Evolutionary conservation across 2,888 invertebrate species (phyloP).

Genomic region (Brachylomia viminalis): DNA sequence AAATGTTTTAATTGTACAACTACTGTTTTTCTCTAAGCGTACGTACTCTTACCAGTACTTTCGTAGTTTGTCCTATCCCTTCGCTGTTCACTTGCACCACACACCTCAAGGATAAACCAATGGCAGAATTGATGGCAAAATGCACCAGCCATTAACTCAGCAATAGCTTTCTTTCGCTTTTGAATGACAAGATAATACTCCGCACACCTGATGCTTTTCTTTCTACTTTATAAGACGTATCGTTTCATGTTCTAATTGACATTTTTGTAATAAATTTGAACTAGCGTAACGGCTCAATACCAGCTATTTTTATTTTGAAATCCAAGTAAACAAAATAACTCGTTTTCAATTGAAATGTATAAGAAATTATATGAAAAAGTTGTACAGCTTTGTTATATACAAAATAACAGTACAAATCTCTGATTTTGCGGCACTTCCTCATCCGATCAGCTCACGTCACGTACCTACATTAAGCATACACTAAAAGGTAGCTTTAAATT

Average conservation of each 20-base stretch:
- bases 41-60: neutral
- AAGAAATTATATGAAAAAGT: neutral
- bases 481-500: neutral
- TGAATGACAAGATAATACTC: constrained; percentile 50
- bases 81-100: constrained; percentile 36
- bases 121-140: constrained; percentile 70
- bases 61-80: neutral
- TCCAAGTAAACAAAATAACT: neutral
- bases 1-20: neutral
- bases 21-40: neutral
- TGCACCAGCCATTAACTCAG: constrained; percentile 62
- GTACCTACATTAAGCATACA: neutral
- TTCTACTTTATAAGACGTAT: constrained; percentile 9
- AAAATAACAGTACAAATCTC: neutral
- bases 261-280: neutral
- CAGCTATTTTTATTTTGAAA: neutral
- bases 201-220: constrained; percentile 46
- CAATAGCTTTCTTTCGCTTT: constrained; percentile 48
- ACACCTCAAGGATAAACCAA: constrained; percentile 58
- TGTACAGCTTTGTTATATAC: neutral
- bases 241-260: constrained; percentile 19
- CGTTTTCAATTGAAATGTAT: neutral
- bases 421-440: neutral
- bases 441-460: too few species aligned
- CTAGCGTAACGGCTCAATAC: neutral